Conservation (phyloP, 2,888 invertebrate species). For the Tetanocera ferruginea region DNA sequence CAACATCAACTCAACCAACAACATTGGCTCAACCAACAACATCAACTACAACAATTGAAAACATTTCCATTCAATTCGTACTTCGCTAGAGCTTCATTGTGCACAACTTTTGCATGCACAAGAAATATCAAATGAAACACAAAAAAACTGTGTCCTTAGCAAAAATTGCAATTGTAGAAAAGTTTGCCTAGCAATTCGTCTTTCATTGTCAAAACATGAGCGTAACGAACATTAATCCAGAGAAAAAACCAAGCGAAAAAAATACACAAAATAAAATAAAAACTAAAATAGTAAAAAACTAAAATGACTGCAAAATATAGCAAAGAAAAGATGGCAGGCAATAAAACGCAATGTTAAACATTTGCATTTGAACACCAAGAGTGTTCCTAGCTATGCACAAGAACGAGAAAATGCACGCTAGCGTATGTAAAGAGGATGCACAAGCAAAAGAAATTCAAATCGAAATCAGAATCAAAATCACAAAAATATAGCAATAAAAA, state of each 20-base stretch:
- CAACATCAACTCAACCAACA: background rate
- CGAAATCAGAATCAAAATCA: too few species aligned
- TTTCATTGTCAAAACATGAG: slow-evolving; percentile 35
- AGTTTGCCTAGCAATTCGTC: slow-evolving; percentile 24
- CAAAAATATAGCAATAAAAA: too few species aligned
- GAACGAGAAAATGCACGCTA: background rate
- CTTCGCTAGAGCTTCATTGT: background rate
- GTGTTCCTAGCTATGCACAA: background rate
- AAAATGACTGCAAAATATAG: background rate
- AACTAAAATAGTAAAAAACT: background rate
- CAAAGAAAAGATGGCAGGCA: background rate
- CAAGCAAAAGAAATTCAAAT: slow-evolving; percentile 11
- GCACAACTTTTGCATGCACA: slow-evolving; percentile 16
- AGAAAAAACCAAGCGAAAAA: background rate
- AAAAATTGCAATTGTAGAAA: slow-evolving; percentile 18
- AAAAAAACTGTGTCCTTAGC: background rate
- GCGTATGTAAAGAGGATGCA: background rate
- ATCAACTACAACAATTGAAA: background rate
- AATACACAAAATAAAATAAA: slow-evolving; percentile 16
- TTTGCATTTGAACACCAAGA: slow-evolving; percentile 26
- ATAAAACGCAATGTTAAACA: slow-evolving; percentile 38
- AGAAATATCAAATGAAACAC: background rate
- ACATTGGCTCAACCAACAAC: background rate
- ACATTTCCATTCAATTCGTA: background rate
- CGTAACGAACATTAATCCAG: slow-evolving; percentile 35